Evolutionary conservation across 1,140 invertebrate genomes (phyloP).

Genomic region (Leucophenga varia): DNA sequence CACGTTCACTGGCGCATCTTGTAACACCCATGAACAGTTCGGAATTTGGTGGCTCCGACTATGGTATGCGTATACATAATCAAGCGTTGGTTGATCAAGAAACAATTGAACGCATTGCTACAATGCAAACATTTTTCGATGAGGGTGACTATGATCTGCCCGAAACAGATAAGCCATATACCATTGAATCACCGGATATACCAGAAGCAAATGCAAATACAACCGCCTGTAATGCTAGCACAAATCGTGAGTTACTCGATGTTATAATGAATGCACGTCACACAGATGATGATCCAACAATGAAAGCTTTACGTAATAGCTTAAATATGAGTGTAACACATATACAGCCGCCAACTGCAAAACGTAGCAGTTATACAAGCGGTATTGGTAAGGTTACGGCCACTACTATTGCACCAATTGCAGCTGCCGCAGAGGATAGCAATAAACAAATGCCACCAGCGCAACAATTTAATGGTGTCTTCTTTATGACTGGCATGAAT

Average conservation of each 20-base stretch:
- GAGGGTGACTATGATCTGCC: conserved; percentile 58
- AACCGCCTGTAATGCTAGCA: conserved; percentile 56
- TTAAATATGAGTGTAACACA: conserved; percentile 13
- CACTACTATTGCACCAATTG: no score
- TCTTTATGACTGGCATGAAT: conserved; percentile 56
- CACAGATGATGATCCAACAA: conserved; percentile 54
- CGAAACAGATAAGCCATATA: conserved; percentile 60
- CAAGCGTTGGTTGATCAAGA: conserved; percentile 19
- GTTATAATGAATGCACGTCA: conserved; percentile 59
- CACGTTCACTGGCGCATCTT: conserved; percentile 62
- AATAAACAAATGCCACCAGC: conserved; percentile 35
- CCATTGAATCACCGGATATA: conserved; percentile 38
- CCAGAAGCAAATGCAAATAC: conserved; percentile 58
- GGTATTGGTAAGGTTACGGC: no score
- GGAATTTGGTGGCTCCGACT: conserved; percentile 51
- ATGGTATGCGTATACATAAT: conserved; percentile 42
- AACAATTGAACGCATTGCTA: conserved; percentile 33
- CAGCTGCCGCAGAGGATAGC: conserved; percentile 11
- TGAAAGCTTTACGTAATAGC: conserved; percentile 53
- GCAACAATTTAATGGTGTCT: conserved; percentile 59
- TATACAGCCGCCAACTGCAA: conserved; percentile 1
- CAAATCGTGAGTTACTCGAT: conserved; percentile 61
- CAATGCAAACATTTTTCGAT: conserved; percentile 49
- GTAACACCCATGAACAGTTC: conserved; percentile 48
- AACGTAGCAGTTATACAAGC: conserved; percentile 12